These are phyloP conservation scores for Girardinus metallicus DNA, from an alignment of 2,797 vertebrate genomes.

Conservation along the genomic window DNA sequence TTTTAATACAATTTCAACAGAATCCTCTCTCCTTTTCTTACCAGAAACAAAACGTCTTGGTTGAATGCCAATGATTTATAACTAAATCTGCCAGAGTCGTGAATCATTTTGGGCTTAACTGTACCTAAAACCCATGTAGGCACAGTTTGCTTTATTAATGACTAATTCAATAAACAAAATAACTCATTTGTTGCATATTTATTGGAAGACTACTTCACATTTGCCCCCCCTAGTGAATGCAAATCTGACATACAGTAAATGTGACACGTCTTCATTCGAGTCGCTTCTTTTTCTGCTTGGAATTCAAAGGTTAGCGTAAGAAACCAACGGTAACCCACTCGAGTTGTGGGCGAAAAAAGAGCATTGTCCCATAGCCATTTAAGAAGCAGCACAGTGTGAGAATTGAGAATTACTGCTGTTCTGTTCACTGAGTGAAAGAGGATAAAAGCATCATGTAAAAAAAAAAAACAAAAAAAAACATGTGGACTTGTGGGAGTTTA, in stretches of 20 bases:
- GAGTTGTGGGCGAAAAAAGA: conserved; percentile 38
- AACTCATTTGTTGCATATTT: background rate
- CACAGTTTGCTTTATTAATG: background rate
- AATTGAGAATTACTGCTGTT: conserved; percentile 48
- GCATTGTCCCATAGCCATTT: conserved; percentile 24
- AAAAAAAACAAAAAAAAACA: background rate
- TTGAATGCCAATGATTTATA: background rate
- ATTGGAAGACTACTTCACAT: background rate
- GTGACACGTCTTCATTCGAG: conserved; percentile 30
- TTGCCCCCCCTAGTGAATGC: background rate
- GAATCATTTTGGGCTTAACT: background rate
- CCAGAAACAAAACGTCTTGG: background rate
- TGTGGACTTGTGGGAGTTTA: conserved; percentile 23
- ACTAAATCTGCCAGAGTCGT: background rate
- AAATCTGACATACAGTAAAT: background rate
- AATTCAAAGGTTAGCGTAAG: conserved; percentile 38
- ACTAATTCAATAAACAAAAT: background rate
- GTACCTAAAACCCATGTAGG: background rate
- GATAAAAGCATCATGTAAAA: conserved; percentile 28
- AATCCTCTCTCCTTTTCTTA: background rate
- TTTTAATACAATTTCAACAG: background rate
- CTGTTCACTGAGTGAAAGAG: conserved; percentile 31
- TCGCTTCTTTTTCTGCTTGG: background rate
- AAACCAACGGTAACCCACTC: conserved; percentile 35
- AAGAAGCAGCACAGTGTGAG: conserved; percentile 30